Conservation (phyloP, 64 coral and sea anemone species). For the Montipora sp. region DNA sequence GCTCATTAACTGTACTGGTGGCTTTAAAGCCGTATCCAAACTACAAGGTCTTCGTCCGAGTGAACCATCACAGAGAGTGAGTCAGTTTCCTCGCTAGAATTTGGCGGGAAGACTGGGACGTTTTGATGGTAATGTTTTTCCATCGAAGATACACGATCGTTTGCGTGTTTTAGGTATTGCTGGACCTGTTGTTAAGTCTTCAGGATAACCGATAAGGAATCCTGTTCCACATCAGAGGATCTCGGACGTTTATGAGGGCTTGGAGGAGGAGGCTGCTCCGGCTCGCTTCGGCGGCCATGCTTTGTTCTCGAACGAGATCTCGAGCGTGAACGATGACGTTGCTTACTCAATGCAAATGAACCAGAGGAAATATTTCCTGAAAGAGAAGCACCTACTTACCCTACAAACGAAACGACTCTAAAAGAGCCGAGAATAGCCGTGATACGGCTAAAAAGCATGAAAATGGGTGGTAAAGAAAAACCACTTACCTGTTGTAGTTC, state of each 20-base stretch:
- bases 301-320: neutral
- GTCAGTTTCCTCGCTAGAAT: neutral
- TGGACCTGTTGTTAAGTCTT: slow-evolving; percentile 3
- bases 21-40: neutral
- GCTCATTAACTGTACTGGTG: neutral
- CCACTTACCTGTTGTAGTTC: neutral
- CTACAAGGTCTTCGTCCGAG: neutral
- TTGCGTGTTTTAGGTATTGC: neutral
- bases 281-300: neutral
- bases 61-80: neutral
- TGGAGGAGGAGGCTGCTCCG: neutral
- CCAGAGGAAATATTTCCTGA: neutral
- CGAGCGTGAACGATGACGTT: neutral
- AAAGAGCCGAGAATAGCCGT: neutral
- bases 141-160: neutral
- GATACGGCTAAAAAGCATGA: neutral
- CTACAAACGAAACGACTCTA: neutral
- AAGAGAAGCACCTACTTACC: slow-evolving; percentile 20
- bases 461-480: neutral
- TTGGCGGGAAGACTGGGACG: neutral
- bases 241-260: slow-evolving; percentile 17
- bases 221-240: neutral
- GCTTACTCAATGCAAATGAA: neutral
- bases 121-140: neutral
- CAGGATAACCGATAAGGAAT: neutral